phyloP scores from a whole-genome alignment of 2,113 vertebrate species.

The Petroica traversi region DNA sequence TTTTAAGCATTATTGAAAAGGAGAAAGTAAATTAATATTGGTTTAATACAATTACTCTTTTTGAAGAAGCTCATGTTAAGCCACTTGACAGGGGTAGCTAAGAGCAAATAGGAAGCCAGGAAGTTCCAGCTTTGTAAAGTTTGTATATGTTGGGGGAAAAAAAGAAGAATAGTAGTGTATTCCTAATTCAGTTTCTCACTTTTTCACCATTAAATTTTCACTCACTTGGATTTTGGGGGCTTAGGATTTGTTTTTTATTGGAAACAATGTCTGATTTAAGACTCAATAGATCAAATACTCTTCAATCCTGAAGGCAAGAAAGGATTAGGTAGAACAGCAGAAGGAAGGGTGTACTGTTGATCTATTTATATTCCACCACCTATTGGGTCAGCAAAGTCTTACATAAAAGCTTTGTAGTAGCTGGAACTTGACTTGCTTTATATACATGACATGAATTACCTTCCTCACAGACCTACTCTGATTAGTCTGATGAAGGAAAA shows the following conservation, averaged over 20 bases:
- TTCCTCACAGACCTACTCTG: conserved; percentile 5
- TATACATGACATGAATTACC: conserved; percentile 9
- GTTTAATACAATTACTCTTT: background rate
- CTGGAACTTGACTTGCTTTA: conserved; percentile 50
- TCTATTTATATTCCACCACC: conserved; percentile 70
- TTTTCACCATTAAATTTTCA: background rate
- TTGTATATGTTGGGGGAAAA: too few species aligned
- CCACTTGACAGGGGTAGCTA: background rate
- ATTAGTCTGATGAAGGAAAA: background rate
- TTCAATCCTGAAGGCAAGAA: conserved; percentile 53
- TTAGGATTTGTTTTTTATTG: background rate
- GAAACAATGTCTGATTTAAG: conserved; percentile 35
- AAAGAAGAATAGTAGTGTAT: background rate
- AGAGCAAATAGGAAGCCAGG: background rate
- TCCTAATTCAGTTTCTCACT: background rate
- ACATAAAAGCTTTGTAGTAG: conserved; percentile 63
- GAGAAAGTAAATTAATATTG: conserved; percentile 2
- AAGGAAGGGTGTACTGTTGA: conserved; percentile 26
- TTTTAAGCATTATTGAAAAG: background rate
- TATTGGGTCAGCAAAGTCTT: conserved; percentile 71
- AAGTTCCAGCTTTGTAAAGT: background rate
- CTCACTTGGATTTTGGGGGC: background rate
- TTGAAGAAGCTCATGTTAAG: background rate
- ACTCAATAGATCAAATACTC: conserved; percentile 63
- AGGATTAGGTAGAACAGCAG: conserved; percentile 64